Percentiles rank a stretch among this genome's conserved stretches.
These are phyloP conservation scores for Equus quagga DNA, from an alignment of 2,113 vertebrate genomes.

Conservation along the genomic window DNA sequence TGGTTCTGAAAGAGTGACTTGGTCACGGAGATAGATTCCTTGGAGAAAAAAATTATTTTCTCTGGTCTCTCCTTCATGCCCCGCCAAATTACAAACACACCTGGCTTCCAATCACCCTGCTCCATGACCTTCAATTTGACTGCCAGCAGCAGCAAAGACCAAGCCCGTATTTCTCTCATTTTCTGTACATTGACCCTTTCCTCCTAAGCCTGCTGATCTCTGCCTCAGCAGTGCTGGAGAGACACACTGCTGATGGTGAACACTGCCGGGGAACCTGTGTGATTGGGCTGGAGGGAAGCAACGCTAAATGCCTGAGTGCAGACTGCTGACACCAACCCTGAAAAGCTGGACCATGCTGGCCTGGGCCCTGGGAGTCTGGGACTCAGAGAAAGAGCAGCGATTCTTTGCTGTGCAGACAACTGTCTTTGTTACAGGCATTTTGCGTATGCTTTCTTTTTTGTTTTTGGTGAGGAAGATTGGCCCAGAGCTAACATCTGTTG, in stretches of 20 bases:
- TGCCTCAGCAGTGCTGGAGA: rapidly evolving
- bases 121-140: conserved; percentile 39
- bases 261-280: neutral
- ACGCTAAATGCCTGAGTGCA: neutral
- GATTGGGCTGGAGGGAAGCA: neutral
- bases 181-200: neutral
- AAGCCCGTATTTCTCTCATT: conserved; percentile 14
- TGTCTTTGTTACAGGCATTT: neutral
- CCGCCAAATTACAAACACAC: neutral
- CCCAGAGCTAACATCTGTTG: too few species aligned
- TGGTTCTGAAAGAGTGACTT: neutral
- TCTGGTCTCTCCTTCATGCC: neutral
- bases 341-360: neutral
- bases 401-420: neutral
- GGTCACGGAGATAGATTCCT: neutral
- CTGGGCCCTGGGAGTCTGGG: neutral
- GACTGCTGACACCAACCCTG: neutral
- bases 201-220: neutral
- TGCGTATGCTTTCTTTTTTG: too few species aligned
- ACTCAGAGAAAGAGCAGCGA: neutral
- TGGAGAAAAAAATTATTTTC: conserved; percentile 52
- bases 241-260: neutral
- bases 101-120: conserved; percentile 39
- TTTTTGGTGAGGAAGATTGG: too few species aligned
- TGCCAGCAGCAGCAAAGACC: conserved; percentile 34